These are phyloP conservation scores for Sminthurides aquaticus DNA, from an alignment of 2,888 invertebrate species.

Conservation along the genomic window DNA sequence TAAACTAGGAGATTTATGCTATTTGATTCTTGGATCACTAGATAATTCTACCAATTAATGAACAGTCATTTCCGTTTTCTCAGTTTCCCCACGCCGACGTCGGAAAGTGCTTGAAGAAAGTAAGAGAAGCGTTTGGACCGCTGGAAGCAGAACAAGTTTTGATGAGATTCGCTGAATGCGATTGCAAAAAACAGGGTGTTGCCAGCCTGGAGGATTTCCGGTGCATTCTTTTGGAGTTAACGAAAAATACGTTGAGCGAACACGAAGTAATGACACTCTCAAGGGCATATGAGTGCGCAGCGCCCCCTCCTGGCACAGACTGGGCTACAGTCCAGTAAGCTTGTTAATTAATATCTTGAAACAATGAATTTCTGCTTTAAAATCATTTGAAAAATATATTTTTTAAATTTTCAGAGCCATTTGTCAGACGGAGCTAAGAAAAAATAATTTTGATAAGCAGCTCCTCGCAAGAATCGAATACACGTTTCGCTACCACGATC, in stretches of 20 bases:
- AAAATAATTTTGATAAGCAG: conserved; percentile 47
- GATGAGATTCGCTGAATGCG: conserved; percentile 53
- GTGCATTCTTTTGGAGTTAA: conserved; percentile 32
- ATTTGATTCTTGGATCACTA: no score
- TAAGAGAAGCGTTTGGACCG: conserved; percentile 60
- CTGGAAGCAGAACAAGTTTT: conserved; percentile 70
- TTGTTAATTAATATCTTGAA: background rate
- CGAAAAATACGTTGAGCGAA: conserved; percentile 54
- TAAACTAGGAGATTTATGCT: conserved; percentile 45
- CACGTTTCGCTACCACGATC: conserved; percentile 56
- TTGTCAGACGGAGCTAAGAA: conserved; percentile 63
- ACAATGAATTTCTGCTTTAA: background rate
- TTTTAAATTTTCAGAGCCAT: conserved; percentile 52
- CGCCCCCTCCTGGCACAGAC: conserved; percentile 35
- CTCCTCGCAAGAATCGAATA: conserved; percentile 48
- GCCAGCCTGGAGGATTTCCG: conserved; percentile 34
- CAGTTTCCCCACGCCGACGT: conserved; percentile 67
- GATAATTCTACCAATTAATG: no score
- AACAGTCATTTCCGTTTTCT: no score
- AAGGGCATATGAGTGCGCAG: conserved; percentile 61
- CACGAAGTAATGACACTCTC: conserved; percentile 73
- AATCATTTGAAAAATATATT: background rate
- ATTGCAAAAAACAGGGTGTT: conserved; percentile 34
- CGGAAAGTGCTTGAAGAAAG: conserved; percentile 63
- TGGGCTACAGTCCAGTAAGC: conserved; percentile 38